Conservation (phyloP, 2,888 invertebrate genomes). For the Pollenia amentaria region DNA sequence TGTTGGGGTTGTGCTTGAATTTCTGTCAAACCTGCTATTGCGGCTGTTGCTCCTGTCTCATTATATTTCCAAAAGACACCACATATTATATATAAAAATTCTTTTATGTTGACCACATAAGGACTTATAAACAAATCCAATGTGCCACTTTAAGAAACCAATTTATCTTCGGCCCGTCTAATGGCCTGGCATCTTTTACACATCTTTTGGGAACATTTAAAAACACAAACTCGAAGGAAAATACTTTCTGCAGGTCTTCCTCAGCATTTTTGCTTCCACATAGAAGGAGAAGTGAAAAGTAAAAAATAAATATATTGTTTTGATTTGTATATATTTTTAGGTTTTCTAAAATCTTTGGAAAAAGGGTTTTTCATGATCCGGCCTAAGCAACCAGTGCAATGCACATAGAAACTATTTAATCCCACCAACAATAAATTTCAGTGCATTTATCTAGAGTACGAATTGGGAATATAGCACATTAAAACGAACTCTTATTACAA, state of each 20-base stretch:
- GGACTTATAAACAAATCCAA: conserved; percentile 41
- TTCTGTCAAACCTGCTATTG: background rate
- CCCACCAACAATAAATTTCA: no score
- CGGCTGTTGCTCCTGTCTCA: no score
- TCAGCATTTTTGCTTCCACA: background rate
- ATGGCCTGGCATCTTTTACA: conserved; percentile 41
- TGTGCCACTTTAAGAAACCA: conserved; percentile 63
- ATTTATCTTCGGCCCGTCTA: conserved; percentile 47
- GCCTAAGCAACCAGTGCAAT: no score
- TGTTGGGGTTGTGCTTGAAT: background rate
- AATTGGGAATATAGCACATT: no score
- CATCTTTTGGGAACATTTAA: conserved; percentile 25
- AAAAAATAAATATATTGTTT: background rate
- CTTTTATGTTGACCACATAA: conserved; percentile 43
- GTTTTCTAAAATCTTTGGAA: no score
- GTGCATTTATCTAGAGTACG: no score
- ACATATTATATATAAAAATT: conserved; percentile 40
- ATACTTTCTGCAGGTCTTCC: background rate
- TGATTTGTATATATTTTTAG: no score
- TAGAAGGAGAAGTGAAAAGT: background rate
- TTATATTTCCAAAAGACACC: background rate
- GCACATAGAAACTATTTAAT: no score
- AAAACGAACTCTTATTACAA: no score
- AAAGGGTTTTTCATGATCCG: no score
- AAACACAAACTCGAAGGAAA: conserved; percentile 26